Base-by-base conservation (phyloP, 2,888 invertebrate species). In the Bibio marci region DNA sequence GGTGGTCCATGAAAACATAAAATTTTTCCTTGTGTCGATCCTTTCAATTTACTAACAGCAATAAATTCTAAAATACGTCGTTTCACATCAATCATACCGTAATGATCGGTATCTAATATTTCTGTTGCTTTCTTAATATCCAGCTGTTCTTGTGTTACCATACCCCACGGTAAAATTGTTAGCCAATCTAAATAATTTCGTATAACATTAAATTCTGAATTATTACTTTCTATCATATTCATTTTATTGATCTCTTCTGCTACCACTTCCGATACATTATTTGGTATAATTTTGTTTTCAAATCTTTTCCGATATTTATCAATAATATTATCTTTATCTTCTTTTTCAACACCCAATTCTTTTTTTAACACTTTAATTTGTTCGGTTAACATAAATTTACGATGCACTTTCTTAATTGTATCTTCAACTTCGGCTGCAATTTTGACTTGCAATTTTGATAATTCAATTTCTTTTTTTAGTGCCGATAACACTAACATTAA, bases 121-220 rank as follows among this genome's bases (percentile, higher is more conserved):
- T 78, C 69, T 26, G 70, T 65, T 0, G 98, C 98, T 50, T 78
- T 73, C 12, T 77, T 73, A 15, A 99, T 63, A 50, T 90, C 85
- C 34, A 95, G 66, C 59, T 88, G 94, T 62, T 99, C 98, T 48
- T 80, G 70, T 43, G 91, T 94, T 14, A 78, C 80, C 31, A 87
- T 67, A 4, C 98, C 97, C 98, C 98, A 99, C 0, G 98, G 98
- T 41, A 98, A 65, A 3, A 80, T 81, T 0, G 97, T 97, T 43
- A 98, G 64, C 98, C 98, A 99, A 63, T 99, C 98, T n/a, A 98
- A 71, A 63, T 99, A 98, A 64, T 98, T 99, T 33, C 97, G 73
- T 3, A 94, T 95, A 0, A 97, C 95, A 60, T 92, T 95, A 62
- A 98, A 99, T 66, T 99, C 98, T 0, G 95, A 95, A 48, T 97